Percentiles rank a stretch among this genome's conserved stretches.
Evolutionary conservation across 2,113 vertebrate species (phyloP).

Genomic region (Lampris incognitus): DNA sequence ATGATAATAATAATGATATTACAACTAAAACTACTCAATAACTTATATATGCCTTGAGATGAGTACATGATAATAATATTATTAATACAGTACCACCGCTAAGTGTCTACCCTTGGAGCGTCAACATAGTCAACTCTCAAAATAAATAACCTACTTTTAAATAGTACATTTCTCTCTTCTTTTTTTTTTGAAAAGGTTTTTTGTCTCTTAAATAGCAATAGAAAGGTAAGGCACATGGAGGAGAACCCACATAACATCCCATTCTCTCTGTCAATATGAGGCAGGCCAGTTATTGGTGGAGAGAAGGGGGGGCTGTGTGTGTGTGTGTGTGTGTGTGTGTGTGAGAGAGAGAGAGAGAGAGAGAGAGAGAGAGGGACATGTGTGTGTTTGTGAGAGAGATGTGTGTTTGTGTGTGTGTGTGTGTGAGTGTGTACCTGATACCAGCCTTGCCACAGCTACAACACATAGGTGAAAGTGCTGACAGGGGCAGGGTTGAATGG

Average conservation of each 20-base stretch:
- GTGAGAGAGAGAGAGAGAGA: no score
- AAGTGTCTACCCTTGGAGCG: conserved; percentile 93
- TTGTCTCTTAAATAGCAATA: conserved; percentile 93
- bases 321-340: conserved; percentile 58
- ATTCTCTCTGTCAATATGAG: conserved; percentile 62
- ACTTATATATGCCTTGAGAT: conserved; percentile 99
- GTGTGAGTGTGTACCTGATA: conserved; percentile 67
- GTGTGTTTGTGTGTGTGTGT: conserved; percentile 82
- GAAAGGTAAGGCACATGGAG: conserved; percentile 96
- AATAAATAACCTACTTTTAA: conserved; percentile 94
- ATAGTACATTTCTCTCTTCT: conserved; percentile 77
- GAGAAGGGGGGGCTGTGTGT: conserved; percentile 27
- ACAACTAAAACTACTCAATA: conserved; percentile 93
- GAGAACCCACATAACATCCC: conserved; percentile 80
- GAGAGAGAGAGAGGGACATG: conserved; percentile 24
- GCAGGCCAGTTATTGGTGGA: conserved; percentile 62
- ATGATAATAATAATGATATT: conserved; percentile 92
- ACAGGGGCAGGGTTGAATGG: conserved; percentile 81
- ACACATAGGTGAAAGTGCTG: conserved; percentile 95
- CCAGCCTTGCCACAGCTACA: conserved; percentile 74
- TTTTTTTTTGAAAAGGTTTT: conserved; percentile 14
- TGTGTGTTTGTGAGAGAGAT: conserved; percentile 33
- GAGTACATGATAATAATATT: conserved; percentile 93
- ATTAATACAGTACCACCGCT: conserved; percentile 96
- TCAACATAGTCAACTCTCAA: conserved; percentile 94